Conservation (phyloP, 2,888 invertebrate genomes). For the Tachystola acroxantha region DNA sequence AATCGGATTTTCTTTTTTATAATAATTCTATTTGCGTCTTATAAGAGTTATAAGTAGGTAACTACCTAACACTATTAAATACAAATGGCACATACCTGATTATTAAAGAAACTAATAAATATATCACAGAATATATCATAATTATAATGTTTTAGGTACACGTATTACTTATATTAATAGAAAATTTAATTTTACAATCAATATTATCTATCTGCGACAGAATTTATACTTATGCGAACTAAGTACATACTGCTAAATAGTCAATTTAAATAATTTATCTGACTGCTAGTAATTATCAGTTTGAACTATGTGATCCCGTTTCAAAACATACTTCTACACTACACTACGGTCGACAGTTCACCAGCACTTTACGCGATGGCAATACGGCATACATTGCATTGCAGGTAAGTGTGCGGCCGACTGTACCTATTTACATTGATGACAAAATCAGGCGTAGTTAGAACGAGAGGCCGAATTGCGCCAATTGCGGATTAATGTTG, state of each 20-base stretch:
- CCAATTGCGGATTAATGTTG: no score
- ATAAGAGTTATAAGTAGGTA: no score
- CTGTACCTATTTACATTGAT: neutral
- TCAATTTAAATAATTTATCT: neutral
- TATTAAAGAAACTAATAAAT: constrained; percentile 22
- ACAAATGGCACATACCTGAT: constrained; percentile 25
- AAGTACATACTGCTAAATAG: neutral
- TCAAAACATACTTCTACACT: no score
- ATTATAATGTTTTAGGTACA: neutral
- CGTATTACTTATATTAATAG: neutral
- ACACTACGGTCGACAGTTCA: no score
- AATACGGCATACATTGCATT: no score
- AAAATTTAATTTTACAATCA: neutral
- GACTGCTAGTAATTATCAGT: constrained; percentile 30
- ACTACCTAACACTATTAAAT: no score
- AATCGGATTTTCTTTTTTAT: no score
- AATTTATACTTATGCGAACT: neutral
- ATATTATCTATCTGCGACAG: neutral
- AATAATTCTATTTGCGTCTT: no score
- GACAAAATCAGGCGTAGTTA: neutral
- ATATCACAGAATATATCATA: constrained; percentile 24
- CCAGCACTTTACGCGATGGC: no score
- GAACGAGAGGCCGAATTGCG: no score
- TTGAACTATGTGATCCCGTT: constrained; percentile 53
- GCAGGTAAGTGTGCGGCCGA: no score